Conservation (phyloP, 2,797 vertebrate species). For the Pelobates cultripes region DNA sequence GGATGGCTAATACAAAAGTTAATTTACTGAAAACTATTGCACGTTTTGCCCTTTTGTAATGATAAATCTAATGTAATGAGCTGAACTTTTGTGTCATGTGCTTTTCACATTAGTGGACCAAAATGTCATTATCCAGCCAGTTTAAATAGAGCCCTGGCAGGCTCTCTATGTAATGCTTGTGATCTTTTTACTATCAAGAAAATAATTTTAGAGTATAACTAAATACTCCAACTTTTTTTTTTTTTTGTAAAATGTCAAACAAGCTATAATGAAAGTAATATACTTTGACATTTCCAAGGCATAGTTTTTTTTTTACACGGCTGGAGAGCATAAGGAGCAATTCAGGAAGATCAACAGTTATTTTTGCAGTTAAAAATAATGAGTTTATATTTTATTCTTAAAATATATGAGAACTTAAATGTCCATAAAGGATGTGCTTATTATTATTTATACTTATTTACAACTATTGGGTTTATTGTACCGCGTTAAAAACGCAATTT, state of each 20-base stretch:
- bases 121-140: background rate
- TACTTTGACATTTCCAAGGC: conserved; percentile 39
- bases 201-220: conserved; percentile 15
- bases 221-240: conserved; percentile 25
- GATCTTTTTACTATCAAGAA: background rate
- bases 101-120: background rate
- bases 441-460: too few relatives aligned
- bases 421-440: too few relatives aligned
- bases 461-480: too few relatives aligned
- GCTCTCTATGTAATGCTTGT: background rate
- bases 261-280: conserved; percentile 39
- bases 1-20: background rate
- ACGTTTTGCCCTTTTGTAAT: background rate
- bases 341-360: background rate
- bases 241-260: conserved; percentile 32
- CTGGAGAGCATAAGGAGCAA: background rate
- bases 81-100: background rate
- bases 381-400: background rate
- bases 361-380: background rate
- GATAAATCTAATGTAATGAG: background rate
- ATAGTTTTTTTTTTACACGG: conserved; percentile 12
- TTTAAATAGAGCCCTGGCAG: background rate
- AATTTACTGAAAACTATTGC: conserved; percentile 1
- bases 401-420: too few relatives aligned
- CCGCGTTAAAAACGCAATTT: too few relatives aligned